Evolutionary conservation across 2,797 vertebrate genomes (phyloP), one percentile per base, ranked within the genome.

Genomic region (Capromys pilorides): DNA sequence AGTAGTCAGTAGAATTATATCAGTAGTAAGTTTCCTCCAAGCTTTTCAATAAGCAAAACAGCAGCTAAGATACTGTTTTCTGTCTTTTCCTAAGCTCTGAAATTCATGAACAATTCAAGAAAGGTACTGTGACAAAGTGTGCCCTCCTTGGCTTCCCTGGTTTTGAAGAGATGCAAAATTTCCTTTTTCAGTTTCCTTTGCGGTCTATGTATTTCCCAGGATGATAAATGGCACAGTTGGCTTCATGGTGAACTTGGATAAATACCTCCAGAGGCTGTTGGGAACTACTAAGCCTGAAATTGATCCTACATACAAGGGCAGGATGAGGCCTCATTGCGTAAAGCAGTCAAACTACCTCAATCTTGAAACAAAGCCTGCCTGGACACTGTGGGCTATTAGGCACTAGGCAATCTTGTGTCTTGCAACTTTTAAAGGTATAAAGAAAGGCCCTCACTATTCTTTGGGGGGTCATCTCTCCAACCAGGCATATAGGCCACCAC

Each of bases 101-200:
- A 26, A 88, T 28, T 77, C 36, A 51, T 36, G 88, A 91, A 91
- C 78, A 69, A 39, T 36, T 94, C 69, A 33, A 28, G 41, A 49
- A n/a, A 59, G 67, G 45, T 33, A 71, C 18, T 5, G 51, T 93
- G 84, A 93, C 18, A 0, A 22, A 82, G 13, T 96, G 97, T 73
- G 39, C 93, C 91, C 92, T 77, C 7, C 66, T 96, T n/a, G 86
- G 82, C 26, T 95, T 97, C 45, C 75, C 67, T 69, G 88, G 64
- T n/a, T 66, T 11, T 69, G 24, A 84, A 31, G 78, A 94, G 28
- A 22, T 96, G 41, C 95, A 93, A 22, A 59, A 51, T 9, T 81
- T 96, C 39, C 64, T 83, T 97, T 97, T 41, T 86, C 75, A 3
- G 19, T 97, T 9, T 85, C 94, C 83, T 89, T 95, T 67, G 54